Percentiles rank a stretch among this genome's conserved stretches.
Conservation (phyloP, 2,888 invertebrate species). For the Drosophila mercatorum region DNA sequence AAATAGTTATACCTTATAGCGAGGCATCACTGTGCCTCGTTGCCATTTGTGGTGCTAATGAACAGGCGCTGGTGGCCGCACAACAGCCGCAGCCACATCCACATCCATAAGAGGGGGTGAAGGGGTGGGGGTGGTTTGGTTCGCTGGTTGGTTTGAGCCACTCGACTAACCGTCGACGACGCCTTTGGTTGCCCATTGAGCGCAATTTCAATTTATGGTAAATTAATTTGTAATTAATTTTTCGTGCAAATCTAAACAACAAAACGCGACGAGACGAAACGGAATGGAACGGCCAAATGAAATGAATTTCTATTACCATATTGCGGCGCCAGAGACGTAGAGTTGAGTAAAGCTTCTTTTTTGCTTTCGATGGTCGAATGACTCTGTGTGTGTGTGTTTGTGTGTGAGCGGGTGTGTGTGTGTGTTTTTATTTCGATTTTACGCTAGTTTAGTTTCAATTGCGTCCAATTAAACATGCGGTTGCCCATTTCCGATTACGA, state of each 20-base stretch:
- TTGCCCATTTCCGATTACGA: conserved; percentile 68
- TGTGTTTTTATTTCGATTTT: conserved; percentile 68
- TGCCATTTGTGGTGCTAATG: conserved; percentile 49
- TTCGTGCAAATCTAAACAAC: conserved; percentile 40
- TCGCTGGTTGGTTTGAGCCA: conserved; percentile 29
- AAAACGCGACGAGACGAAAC: conserved; percentile 27
- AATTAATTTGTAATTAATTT: conserved; percentile 82
- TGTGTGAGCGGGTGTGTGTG: conserved; percentile 10
- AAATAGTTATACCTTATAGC: background rate
- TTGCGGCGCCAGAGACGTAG: conserved; percentile 9
- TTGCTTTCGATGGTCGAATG: conserved; percentile 6
- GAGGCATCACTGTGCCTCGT: conserved; percentile 10
- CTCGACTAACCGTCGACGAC: conserved; percentile 43
- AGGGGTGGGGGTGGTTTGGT: background rate
- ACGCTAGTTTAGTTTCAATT: conserved; percentile 80
- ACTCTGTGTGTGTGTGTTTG: background rate
- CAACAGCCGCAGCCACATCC: background rate
- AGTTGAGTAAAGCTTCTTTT: conserved; percentile 16
- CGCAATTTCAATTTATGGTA: conserved; percentile 73
- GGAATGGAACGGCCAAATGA: conserved; percentile 26
- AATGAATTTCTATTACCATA: conserved; percentile 43
- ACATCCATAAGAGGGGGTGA: background rate
- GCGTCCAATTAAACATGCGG: conserved; percentile 80
- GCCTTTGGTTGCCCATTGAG: conserved; percentile 23
- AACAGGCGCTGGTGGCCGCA: conserved; percentile 19